These are phyloP conservation scores for Sebastes matsubarae DNA, from an alignment of 2,797 vertebrate genomes.

Conservation along the genomic window DNA sequence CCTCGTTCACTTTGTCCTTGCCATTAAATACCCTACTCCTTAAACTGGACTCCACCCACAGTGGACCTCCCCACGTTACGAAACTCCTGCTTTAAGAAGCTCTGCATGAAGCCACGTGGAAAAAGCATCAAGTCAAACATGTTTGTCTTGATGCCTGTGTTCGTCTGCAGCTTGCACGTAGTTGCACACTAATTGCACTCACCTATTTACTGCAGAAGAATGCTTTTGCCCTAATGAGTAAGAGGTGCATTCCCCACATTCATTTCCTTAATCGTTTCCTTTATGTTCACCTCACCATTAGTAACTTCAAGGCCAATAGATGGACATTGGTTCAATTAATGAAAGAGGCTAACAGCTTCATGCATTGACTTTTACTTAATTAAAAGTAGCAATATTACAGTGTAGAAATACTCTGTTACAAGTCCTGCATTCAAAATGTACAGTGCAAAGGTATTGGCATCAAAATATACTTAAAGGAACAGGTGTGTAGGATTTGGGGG, in stretches of 20 bases:
- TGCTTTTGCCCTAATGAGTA: background rate
- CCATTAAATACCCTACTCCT: background rate
- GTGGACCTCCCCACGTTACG: accelerated
- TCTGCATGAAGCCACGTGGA: background rate
- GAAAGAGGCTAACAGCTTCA: background rate
- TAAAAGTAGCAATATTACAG: background rate
- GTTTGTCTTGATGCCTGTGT: background rate
- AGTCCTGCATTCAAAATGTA: background rate
- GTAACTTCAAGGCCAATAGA: background rate
- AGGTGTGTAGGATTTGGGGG: no score
- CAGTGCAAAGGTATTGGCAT: background rate
- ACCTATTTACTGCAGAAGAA: background rate
- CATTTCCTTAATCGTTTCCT: background rate
- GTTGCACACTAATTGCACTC: background rate
- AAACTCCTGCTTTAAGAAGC: no score
- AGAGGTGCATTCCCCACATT: background rate
- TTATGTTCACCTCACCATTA: background rate
- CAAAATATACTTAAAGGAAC: no score
- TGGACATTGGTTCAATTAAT: background rate
- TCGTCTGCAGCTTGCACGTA: no score
- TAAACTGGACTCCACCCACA: background rate
- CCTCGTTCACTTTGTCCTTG: background rate
- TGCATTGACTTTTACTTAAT: background rate
- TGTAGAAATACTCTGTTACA: no score
- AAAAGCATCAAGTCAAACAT: background rate